Conservation (phyloP, 1,140 invertebrate species). For the Stegodyphus dumicola region DNA sequence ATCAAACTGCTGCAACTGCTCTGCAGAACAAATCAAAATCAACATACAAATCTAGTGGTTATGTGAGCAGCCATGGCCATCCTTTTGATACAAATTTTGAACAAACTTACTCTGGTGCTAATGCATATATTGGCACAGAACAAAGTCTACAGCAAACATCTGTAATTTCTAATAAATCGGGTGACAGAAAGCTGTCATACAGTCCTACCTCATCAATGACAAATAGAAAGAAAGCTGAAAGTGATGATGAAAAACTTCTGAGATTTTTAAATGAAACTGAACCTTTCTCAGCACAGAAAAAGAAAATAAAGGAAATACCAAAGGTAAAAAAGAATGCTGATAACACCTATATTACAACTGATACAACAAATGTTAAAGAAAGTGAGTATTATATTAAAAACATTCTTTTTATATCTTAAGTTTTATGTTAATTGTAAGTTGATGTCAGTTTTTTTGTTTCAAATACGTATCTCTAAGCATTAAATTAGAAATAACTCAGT, state of each 20-base stretch:
- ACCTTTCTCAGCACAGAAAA: background rate
- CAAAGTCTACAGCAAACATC: background rate
- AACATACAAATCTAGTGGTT: background rate
- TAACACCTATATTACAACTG: background rate
- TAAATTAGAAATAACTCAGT: no score
- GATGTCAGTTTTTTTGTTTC: no score
- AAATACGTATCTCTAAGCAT: no score
- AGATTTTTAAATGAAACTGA: constrained; percentile 69
- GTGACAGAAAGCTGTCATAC: background rate
- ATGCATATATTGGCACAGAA: background rate
- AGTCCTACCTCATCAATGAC: background rate
- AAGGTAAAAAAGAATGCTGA: background rate
- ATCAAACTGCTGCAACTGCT: constrained; percentile 84
- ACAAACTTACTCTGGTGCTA: constrained; percentile 6
- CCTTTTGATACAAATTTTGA: constrained; percentile 4
- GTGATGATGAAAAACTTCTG: constrained; percentile 69
- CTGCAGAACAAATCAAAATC: constrained; percentile 65
- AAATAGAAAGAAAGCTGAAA: constrained; percentile 47
- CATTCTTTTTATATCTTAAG: no score
- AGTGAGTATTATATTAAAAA: no score
- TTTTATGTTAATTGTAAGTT: no score
- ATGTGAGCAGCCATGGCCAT: background rate
- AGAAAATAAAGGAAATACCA: background rate
- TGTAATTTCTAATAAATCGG: background rate
- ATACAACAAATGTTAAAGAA: no score